Percentiles rank a stretch among this genome's conserved stretches.
Conservation (phyloP, 2,113 vertebrate species). For the Corapipo altera region DNA sequence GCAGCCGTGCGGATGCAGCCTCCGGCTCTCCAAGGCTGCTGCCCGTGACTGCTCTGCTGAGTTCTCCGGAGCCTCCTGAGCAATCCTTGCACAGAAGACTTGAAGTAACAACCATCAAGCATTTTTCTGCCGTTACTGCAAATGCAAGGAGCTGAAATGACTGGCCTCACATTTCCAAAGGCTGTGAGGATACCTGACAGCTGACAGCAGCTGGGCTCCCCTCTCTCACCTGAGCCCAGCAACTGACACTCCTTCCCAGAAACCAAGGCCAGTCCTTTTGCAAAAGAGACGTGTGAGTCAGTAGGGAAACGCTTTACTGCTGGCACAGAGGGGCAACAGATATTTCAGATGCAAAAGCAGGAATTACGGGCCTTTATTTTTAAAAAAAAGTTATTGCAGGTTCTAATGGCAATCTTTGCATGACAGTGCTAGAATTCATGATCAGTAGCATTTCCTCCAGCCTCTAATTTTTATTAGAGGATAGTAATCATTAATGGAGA, state of each 20-base stretch:
- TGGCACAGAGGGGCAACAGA: background rate
- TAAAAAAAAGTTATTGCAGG: background rate
- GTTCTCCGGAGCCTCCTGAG: background rate
- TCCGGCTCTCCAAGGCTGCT: accelerated
- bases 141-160: background rate
- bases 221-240: background rate
- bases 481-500: conserved; percentile 49
- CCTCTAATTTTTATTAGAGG: conserved; percentile 57
- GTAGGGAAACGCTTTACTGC: background rate
- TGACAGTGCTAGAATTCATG: conserved; percentile 8
- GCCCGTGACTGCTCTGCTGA: background rate
- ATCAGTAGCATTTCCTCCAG: conserved; percentile 49
- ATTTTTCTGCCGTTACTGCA: background rate
- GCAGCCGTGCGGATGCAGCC: background rate
- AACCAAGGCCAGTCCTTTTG: background rate
- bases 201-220: background rate
- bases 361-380: conserved; percentile 26
- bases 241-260: background rate
- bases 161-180: background rate
- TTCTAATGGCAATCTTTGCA: conserved; percentile 25
- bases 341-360: background rate
- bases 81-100: background rate
- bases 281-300: background rate
- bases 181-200: background rate
- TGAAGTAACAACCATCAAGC: background rate